Conservation (phyloP, 2,888 invertebrate genomes). For the Dicyrtomina minuta region DNA sequence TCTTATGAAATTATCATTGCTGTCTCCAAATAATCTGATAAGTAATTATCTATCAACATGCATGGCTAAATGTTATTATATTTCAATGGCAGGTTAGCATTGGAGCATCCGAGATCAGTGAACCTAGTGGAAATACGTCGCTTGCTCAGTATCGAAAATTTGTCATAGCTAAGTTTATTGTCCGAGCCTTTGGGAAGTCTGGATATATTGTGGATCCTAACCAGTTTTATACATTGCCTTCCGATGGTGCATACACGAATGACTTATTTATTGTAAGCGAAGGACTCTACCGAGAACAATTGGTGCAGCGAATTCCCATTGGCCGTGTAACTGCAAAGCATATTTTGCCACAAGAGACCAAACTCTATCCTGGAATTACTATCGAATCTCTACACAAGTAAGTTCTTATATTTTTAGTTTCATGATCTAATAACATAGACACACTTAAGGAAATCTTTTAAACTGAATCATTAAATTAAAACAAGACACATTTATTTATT, state of each 20-base stretch:
- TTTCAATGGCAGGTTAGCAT: slow-evolving; percentile 16
- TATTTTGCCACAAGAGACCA: neutral
- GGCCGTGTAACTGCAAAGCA: slow-evolving; percentile 19
- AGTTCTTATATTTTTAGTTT: neutral
- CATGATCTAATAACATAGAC: neutral
- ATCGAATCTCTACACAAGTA: slow-evolving; percentile 34
- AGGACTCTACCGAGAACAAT: neutral
- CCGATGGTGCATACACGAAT: neutral
- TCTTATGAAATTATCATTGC: neutral
- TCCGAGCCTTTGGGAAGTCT: slow-evolving; percentile 26
- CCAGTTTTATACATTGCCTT: slow-evolving; percentile 21
- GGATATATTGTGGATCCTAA: slow-evolving; percentile 29
- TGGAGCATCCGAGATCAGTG: slow-evolving; percentile 18
- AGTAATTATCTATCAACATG: neutral
- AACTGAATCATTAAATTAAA: neutral
- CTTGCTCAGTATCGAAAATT: slow-evolving; percentile 31
- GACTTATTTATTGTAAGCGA: slow-evolving; percentile 6
- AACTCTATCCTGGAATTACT: slow-evolving; percentile 8
- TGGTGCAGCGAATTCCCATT: neutral
- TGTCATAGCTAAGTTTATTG: slow-evolving; percentile 26
- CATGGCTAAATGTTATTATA: neutral
- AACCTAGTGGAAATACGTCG: neutral
- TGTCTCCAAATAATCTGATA: neutral
- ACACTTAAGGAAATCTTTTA: neutral
- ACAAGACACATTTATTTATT: neutral